Conservation (phyloP, 2,888 invertebrate genomes). For the Leucophenga maculata region DNA sequence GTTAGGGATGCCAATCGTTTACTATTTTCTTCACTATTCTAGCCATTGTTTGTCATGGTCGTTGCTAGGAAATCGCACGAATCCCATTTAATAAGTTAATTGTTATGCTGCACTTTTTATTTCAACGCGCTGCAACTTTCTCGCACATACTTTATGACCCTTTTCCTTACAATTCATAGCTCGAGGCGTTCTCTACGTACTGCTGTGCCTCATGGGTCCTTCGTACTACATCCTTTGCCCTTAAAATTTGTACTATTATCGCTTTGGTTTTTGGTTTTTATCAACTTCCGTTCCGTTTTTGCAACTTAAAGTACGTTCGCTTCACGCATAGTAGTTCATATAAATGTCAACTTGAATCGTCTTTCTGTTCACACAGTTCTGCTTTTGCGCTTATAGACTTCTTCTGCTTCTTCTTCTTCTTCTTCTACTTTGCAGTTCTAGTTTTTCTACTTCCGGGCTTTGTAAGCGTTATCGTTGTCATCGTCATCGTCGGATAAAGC, state of each 20-base stretch:
- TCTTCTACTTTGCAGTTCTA: constrained; percentile 61
- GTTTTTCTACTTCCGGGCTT: constrained; percentile 49
- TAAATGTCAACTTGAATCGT: constrained; percentile 55
- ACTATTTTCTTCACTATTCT: constrained; percentile 37
- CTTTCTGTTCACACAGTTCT: constrained; percentile 28
- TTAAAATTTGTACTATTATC: constrained; percentile 20
- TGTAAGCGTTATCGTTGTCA: constrained; percentile 20
- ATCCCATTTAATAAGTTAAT: constrained; percentile 68
- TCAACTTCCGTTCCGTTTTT: background rate
- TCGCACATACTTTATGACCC: constrained; percentile 58
- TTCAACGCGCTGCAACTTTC: constrained; percentile 40
- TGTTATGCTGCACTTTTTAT: constrained; percentile 52
- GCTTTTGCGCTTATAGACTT: constrained; percentile 57
- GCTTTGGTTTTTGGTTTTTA: constrained; percentile 16
- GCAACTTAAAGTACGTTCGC: constrained; percentile 36
- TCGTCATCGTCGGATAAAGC: background rate
- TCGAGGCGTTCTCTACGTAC: constrained; percentile 21
- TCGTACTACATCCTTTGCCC: background rate
- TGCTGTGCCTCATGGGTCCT: background rate
- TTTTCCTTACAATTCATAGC: constrained; percentile 22
- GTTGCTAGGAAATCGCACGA: constrained; percentile 35
- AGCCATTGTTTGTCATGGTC: constrained; percentile 1
- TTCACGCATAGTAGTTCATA: constrained; percentile 40
- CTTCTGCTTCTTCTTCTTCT: constrained; percentile 63
- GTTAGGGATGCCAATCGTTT: too few species aligned